Base-by-base conservation (phyloP, 2,888 invertebrate species). In the Hedya salicella region DNA sequence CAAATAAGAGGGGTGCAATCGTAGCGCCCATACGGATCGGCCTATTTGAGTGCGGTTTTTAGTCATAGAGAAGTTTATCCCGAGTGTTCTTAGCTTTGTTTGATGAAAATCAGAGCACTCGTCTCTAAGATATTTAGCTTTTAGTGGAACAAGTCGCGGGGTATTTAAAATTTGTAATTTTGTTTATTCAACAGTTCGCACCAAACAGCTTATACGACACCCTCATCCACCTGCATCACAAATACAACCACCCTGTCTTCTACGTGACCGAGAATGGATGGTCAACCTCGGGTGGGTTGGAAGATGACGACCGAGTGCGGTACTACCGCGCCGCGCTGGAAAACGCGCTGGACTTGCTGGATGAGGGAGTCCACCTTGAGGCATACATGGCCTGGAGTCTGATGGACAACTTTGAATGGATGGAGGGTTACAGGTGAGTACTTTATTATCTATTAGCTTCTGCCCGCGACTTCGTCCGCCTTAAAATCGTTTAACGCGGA, bases 351-450 rank as follows among this genome's bases (percentile, higher is more conserved):
- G 83, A 92, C 44, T 80, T 86, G 0, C 71, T 93, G 5, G 87
- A 92, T 5, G 91, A 86, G 32, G 92, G 91, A 0, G 86, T 92
- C 32, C 81, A 89, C 21, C 81, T 93, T 0, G 82, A 79, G 60
- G 94, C 93, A 0, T 95, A 94, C 78, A 93, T 93, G 68, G 92
- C 92, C 1, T 95, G 95, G 94, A 94, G 94, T 32, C 79, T 95
- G 3, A 89, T 95, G 76, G 95, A 95, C 73, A 94, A 94, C 72
- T 94, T 95, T 73, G 95, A 95, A 78, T 95, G 95, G 95, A 79
- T 78, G 13, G 73, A 75, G 46, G 95, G 95, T 36, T 95, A 94
- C 75, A 86, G 80, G 92, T 94, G 78, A 89, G 92, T 80, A 25
- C 25, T 4, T 25, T 25, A 3, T 3, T 25, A 25, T 25, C 6